Base-by-base conservation (phyloP, 2,888 invertebrate species). In the Creontiades dilutus region DNA sequence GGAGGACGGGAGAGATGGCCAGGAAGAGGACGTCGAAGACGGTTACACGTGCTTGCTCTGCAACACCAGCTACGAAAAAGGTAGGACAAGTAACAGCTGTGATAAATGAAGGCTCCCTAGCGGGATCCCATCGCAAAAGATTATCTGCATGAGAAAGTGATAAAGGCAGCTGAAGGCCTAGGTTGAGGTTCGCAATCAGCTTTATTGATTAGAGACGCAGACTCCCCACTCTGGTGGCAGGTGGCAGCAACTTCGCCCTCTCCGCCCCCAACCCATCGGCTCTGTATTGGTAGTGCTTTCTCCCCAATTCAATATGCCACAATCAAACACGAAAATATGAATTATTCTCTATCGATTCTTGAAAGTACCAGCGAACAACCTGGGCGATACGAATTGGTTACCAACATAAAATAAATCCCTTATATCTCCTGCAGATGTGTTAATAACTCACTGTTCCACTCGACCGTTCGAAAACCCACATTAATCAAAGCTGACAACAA, bases 41-140 rank as follows among this genome's bases (percentile, higher is more conserved):
- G 92, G 92, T 28, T 92, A 92, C 90, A 92, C 92, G 88, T 92
- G 92, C 89, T 91, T 92, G n/a, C 90, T 92, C 81, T 92, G 92
- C 90, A 92, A 92, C 61, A 92, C 92, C 23, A 92, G 91, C 86
- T 92, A 92, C 86, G 92, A 92, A 90, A 92, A 92, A 92, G 92
- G 92, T 92, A 82, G 57, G 89, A 0, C 37, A 37, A 37, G n/a
- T n/a, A n/a, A 4, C 16, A 5, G 3, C 23, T 78, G 7, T 16
- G 11, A 52, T 1, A 52, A 52, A 52, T 52, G 16, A 5, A 3
- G 7, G 7, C 7, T 2, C 52, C 11, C 1, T 2, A 14, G 52
- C 52, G 16, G 52, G 13, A 12, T 52, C n/a, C n/a, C 9, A 61
- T n/a, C 19, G 16, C n/a, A n/a, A n/a, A 0, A 61, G 9, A 61